Conservation (phyloP, 1,140 invertebrate genomes). For the Aphaenogaster ashmeadi region DNA sequence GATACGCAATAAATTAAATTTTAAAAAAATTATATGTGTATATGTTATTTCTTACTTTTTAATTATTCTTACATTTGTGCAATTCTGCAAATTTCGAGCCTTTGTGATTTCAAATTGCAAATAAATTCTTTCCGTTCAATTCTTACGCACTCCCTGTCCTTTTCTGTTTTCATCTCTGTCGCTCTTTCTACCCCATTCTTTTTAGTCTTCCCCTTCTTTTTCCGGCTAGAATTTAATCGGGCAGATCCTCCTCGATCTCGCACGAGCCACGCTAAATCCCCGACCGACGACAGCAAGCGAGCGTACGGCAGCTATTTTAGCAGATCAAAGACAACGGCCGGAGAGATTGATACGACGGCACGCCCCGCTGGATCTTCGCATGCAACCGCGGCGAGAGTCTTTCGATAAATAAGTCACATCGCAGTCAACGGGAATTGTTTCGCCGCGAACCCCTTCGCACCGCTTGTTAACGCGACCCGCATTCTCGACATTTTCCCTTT, state of each 20-base stretch:
- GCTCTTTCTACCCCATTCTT: not conserved
- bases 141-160: not conserved
- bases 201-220: slow-evolving; percentile 29
- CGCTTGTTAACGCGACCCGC: slow-evolving; percentile 76
- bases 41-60: not conserved
- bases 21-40: not conserved
- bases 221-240: slow-evolving; percentile 72
- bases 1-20: too few species aligned
- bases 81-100: not conserved
- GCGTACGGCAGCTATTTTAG: slow-evolving; percentile 69
- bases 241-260: slow-evolving; percentile 65
- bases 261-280: slow-evolving; percentile 68
- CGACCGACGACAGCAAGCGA: slow-evolving; percentile 59
- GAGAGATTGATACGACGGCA: slow-evolving; percentile 75
- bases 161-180: not conserved
- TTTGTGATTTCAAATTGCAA: not conserved
- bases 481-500: slow-evolving; percentile 71
- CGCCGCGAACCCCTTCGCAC: slow-evolving; percentile 59
- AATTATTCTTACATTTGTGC: not conserved
- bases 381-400: slow-evolving; percentile 25
- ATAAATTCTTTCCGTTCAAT: not conserved
- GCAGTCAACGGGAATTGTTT: slow-evolving; percentile 72
- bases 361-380: slow-evolving; percentile 65
- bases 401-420: slow-evolving; percentile 72
- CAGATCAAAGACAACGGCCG: slow-evolving; percentile 75